A percentile compares a stretch with the other conserved stretches of the same genome.
phyloP scores from a whole-genome alignment of 2,888 invertebrate genomes.

The Allacma fusca region DNA sequence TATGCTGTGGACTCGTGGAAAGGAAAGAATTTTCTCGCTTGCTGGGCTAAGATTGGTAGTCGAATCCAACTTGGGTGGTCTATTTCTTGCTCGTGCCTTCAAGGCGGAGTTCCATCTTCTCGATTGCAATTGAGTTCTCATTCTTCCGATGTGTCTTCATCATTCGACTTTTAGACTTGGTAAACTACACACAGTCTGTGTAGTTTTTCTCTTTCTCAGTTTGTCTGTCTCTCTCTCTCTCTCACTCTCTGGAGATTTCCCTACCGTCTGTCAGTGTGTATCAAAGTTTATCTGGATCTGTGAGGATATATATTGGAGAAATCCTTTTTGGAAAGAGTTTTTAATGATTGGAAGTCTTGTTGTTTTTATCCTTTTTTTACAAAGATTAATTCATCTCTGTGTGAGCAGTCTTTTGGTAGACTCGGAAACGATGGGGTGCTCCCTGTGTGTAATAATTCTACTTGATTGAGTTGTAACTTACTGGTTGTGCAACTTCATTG shows the following conservation, averaged over 20 bases:
- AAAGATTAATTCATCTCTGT: not conserved
- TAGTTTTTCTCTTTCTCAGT: slow-evolving; percentile 17
- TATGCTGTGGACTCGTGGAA: slow-evolving; percentile 35
- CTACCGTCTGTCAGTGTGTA: not conserved
- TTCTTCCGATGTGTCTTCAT: slow-evolving; percentile 61
- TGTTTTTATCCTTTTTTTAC: not conserved
- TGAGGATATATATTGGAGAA: not conserved
- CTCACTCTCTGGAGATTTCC: no score
- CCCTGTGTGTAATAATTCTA: slow-evolving; percentile 27
- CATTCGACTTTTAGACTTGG: slow-evolving; percentile 59
- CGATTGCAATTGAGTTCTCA: slow-evolving; percentile 62
- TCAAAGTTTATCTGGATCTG: not conserved
- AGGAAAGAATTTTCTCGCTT: slow-evolving; percentile 44
- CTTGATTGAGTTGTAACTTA: slow-evolving; percentile 34
- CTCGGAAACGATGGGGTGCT: slow-evolving; percentile 34
- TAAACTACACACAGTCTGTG: slow-evolving; percentile 39
- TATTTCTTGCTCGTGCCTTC: slow-evolving; percentile 61
- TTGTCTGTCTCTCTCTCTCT: not conserved
- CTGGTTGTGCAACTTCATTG: slow-evolving; percentile 14
- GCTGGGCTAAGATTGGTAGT: slow-evolving; percentile 60
- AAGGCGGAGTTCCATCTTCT: slow-evolving; percentile 59
- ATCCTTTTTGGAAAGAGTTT: not conserved
- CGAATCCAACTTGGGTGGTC: slow-evolving; percentile 61
- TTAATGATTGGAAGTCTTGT: slow-evolving; percentile 6
- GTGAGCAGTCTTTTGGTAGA: not conserved